These are phyloP conservation scores for Tangara arthus DNA, from an alignment of 2,797 vertebrate species.

Conservation along the genomic window DNA sequence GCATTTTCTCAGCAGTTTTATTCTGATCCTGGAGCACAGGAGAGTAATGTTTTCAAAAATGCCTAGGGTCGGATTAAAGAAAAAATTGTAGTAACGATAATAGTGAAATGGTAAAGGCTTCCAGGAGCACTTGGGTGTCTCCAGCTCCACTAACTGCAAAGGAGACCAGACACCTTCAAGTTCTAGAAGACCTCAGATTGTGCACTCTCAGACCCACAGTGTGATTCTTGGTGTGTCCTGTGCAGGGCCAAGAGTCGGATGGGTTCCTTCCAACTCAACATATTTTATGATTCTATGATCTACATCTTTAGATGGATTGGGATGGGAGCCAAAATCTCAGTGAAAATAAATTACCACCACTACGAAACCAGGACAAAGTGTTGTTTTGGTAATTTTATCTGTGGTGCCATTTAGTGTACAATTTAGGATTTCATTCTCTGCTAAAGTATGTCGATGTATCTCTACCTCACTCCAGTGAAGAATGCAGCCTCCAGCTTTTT, in stretches of 20 bases:
- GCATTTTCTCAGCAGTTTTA: background rate
- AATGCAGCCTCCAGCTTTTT: conserved; percentile 11
- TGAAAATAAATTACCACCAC: background rate
- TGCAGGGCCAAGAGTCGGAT: background rate
- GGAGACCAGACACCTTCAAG: background rate
- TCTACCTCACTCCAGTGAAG: conserved; percentile 29
- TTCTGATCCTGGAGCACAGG: background rate
- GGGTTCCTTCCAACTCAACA: background rate
- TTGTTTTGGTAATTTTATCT: background rate
- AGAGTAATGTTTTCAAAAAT: background rate
- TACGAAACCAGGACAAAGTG: background rate
- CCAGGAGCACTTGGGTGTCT: background rate
- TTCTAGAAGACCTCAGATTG: background rate
- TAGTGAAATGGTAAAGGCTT: background rate
- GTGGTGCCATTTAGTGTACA: background rate
- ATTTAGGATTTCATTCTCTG: background rate
- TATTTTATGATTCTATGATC: background rate
- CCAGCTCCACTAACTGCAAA: background rate
- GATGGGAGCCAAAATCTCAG: background rate
- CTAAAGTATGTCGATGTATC: background rate
- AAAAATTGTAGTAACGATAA: background rate
- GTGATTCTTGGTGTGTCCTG: background rate
- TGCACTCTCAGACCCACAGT: background rate
- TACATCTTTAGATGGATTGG: background rate
- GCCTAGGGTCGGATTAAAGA: background rate